Base-by-base conservation (phyloP, 2,888 invertebrate genomes). In the Lasioglossum calceatum region DNA sequence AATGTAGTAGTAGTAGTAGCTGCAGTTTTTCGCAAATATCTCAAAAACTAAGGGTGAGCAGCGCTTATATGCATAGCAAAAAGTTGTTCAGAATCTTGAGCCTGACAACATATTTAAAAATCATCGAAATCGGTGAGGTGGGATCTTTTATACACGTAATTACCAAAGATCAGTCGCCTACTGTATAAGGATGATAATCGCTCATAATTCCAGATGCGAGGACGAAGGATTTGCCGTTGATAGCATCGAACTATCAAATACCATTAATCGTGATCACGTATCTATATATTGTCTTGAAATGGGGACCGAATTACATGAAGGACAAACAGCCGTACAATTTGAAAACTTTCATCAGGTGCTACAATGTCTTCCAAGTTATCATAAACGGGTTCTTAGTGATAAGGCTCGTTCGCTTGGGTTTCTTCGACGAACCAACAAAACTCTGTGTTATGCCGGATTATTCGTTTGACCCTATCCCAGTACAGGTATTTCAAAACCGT, bases 321-420 rank as follows among this genome's bases (percentile, higher is more conserved):
- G 95, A 97, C 91, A 96, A 97, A 78, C 96, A 96, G 86, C 96
- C 98, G 0, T 97, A 96, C 93, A 95, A 97, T 23, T 95, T 98
- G 58, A 97, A 97, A 90, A 96, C 94, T 1, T 94, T 97, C 47
- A 97, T 99, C 88, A 96, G 97, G 81, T 95, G 96, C 91, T 99
- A 98, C 95, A 98, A 99, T 94, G 95, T 98, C 27, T 93, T 97
- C 72, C 98, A 98, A 96, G 92, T 94, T 32, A 7, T 93, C 2
- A 73, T 75, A n/a, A 94, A 94, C 61, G n/a, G 96, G 96, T 42
- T 97, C 97, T 0, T 97, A 97, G 96, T 96, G 96, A 0, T 96
- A 96, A 0, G 96, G 95, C 19, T 96, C 96, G 87, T 23, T 96
- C 96, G 87, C 95, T 74, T 1, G 10, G 90, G 88, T 4, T 76